Evolutionary conservation across 2,888 invertebrate species (phyloP), one percentile per base, ranked within the genome.

Genomic region (Eupithecia exiguata): DNA sequence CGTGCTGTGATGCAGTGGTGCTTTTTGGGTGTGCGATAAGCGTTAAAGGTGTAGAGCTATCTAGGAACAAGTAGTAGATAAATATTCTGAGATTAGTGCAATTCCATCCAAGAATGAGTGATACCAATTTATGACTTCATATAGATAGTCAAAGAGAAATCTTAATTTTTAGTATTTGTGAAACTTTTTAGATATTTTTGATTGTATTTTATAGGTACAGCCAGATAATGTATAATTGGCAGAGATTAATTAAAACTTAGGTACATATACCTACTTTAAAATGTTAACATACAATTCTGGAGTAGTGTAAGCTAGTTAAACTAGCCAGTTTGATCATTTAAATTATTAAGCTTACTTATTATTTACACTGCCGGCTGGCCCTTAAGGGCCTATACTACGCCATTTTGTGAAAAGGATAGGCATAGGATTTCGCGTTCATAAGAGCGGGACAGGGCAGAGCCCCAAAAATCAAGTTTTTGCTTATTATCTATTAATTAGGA

Each of bases 51-150:
- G 35, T n/a, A 62, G 35, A 16, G 30, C 25, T 25, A 1, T 38
- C 0, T 1, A 36, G 30, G n/a, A 36, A n/a, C 36, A 65, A 36
- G 35, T 36, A 63, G n/a, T 40, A 38, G 65, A 14, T 66, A 66
- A n/a, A n/a, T 38, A 38, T 66, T 40, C 25, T 66, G 66, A 66
- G 40, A 66, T 66, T 43, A 66, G 66, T 66, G 12, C 66, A 66
- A 66, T 66, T 74, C 75, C 75, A 75, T 70, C 74, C 75, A 75
- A 72, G 58, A 68, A 68, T 68, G 66, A 71, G 68, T 70, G 68
- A 68, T 70, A 35, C 7, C 9, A 61, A 66, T 46, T 65, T 71
- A 69, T 71, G 61, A 61, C 70, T 68, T 62, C 21, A 35, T 71
- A 65, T 40, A 40, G 40, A 66, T 66, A 6, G 38, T 62, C n/a